Conservation (phyloP, 2,113 vertebrate species). For the Pangasianodon hypophthalmus region DNA sequence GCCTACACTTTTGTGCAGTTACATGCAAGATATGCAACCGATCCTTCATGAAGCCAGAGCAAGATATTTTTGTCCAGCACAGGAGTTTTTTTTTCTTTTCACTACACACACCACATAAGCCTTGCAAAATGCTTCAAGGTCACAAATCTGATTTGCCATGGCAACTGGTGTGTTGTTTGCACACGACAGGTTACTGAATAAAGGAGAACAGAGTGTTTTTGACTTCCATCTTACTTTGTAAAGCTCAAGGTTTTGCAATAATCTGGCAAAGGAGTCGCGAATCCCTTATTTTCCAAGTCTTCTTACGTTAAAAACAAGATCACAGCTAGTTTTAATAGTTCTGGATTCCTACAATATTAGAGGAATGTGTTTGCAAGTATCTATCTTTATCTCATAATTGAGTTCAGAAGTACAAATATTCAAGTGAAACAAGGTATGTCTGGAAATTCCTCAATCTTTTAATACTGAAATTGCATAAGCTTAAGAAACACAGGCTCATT, state of each 20-base stretch:
- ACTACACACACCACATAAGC: conserved; percentile 36
- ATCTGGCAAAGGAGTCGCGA: neutral
- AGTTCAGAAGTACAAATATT: neutral
- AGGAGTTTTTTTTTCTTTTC: neutral
- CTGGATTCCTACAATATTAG: neutral
- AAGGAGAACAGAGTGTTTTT: conserved; percentile 46
- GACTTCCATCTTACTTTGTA: neutral
- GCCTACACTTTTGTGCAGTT: neutral
- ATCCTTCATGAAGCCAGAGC: neutral
- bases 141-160: conserved; percentile 54
- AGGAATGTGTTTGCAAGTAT: neutral
- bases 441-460: neutral
- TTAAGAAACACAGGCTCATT: neutral
- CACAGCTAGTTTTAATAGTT: neutral
- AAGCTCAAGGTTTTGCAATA: neutral
- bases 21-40: neutral
- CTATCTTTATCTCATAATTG: neutral
- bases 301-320: neutral
- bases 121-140: conserved; percentile 27
- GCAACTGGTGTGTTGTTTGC: conserved; percentile 68
- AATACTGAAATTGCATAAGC: neutral
- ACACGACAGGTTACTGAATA: conserved; percentile 68
- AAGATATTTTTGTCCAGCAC: conserved; percentile 3
- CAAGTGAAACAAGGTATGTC: neutral
- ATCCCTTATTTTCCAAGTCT: neutral